These are phyloP conservation scores for Glaucidium brasilianum DNA, from an alignment of 2,113 vertebrate species.

Conservation along the genomic window DNA sequence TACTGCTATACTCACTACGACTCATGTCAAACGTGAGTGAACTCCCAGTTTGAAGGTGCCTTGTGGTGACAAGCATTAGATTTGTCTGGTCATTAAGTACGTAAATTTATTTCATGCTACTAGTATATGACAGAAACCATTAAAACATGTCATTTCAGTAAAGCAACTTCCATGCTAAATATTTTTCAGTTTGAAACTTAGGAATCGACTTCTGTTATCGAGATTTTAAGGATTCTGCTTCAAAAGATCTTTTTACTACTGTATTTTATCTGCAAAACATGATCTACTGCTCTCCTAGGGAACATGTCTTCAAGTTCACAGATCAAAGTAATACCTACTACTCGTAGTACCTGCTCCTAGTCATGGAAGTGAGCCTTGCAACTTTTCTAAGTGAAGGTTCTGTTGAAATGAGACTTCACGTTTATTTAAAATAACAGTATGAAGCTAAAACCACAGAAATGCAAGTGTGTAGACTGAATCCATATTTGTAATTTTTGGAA, in stretches of 20 bases:
- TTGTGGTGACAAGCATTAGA: background rate
- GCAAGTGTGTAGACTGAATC: background rate
- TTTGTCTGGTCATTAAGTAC: background rate
- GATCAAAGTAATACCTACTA: background rate
- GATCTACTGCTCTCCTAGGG: background rate
- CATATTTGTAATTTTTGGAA: background rate
- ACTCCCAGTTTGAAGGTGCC: background rate
- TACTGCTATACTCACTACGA: background rate
- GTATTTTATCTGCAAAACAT: background rate
- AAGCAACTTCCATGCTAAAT: background rate
- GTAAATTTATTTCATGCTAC: background rate
- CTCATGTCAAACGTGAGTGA: background rate
- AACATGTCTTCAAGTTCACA: background rate
- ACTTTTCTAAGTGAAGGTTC: background rate
- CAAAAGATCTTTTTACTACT: background rate
- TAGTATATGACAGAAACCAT: background rate
- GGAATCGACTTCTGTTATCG: background rate
- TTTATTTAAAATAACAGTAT: background rate
- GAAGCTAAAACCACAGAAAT: background rate
- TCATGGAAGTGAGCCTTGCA: fast-evolving
- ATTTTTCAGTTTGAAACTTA: background rate
- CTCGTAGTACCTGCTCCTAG: background rate
- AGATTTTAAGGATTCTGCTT: background rate
- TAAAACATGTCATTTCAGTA: background rate
- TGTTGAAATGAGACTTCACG: background rate